Percentiles rank a stretch among this genome's conserved stretches.
phyloP scores from a whole-genome alignment of 2,113 vertebrate species.

The Ovibos moschatus region DNA sequence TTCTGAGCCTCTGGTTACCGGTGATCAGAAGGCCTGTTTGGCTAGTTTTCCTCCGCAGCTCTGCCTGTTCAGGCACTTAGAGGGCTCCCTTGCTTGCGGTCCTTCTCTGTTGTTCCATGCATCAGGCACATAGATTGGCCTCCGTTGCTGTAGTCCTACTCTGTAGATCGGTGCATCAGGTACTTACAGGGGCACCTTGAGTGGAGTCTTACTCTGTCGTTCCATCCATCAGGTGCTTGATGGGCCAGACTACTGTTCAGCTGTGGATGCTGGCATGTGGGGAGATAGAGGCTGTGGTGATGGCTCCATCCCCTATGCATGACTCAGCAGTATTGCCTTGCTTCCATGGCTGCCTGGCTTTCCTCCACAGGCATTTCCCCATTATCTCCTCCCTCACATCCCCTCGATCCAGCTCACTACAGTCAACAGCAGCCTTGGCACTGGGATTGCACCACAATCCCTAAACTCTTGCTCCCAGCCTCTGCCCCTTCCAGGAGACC shows the following conservation, averaged over 20 bases:
- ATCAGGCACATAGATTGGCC: neutral
- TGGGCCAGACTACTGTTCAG: neutral
- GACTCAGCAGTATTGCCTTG: neutral
- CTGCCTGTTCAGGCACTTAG: neutral
- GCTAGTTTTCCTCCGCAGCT: neutral
- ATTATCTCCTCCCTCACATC: neutral
- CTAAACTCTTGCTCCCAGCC: neutral
- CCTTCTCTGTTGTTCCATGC: neutral
- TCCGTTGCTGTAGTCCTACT: neutral
- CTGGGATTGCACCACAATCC: neutral
- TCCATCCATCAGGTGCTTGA: neutral
- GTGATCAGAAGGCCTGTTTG: neutral
- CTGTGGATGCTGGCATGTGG: neutral
- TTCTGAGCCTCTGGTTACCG: neutral
- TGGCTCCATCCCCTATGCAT: neutral
- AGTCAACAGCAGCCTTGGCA: neutral
- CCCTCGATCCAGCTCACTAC: rapidly evolving
- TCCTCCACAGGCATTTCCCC: neutral
- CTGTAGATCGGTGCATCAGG: neutral
- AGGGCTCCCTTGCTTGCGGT: neutral
- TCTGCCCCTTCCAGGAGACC: neutral
- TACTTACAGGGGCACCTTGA: neutral
- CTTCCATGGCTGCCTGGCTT: neutral
- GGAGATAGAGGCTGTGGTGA: neutral
- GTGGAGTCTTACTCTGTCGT: neutral